These are phyloP conservation scores for Scomber japonicus DNA, from an alignment of 2,113 vertebrate genomes.

Conservation along the genomic window DNA sequence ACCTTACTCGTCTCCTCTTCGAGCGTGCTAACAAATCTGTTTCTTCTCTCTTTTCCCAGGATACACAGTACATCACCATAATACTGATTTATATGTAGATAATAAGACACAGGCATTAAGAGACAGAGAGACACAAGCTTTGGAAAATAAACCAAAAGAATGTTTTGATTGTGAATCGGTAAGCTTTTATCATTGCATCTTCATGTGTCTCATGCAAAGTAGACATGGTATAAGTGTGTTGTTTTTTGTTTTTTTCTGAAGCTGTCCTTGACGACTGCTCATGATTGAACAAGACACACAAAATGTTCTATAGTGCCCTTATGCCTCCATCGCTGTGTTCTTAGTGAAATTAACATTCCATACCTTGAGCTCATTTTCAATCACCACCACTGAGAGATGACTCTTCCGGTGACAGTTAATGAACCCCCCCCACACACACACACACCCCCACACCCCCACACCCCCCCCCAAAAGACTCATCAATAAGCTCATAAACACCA, in stretches of 20 bases:
- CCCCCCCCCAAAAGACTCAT: conserved; percentile 23
- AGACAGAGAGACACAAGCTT: background rate
- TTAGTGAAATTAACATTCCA: conserved; percentile 34
- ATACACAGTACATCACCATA: conserved; percentile 26
- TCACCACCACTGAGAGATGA: conserved; percentile 13
- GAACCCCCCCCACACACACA: conserved; percentile 24
- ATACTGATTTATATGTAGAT: background rate
- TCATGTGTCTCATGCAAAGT: conserved; percentile 9
- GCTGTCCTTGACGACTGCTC: background rate
- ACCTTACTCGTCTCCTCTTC: conserved; percentile 28
- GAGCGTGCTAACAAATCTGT: conserved; percentile 25
- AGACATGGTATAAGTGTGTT: background rate
- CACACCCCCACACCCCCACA: too few relatives aligned
- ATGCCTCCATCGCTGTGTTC: conserved; percentile 11
- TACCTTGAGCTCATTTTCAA: conserved; percentile 19
- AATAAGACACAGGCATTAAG: background rate
- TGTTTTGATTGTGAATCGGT: background rate
- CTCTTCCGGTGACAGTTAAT: conserved; percentile 44
- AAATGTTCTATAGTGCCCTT: background rate
- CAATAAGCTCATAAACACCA: conserved; percentile 41
- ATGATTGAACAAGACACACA: conserved; percentile 11
- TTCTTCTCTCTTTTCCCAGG: conserved; percentile 32
- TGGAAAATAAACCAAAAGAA: background rate
- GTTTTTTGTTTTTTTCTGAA: background rate
- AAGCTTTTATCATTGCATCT: conserved; percentile 6